Base-by-base conservation (phyloP, 1,140 invertebrate species). In the Diabrotica undecimpunctata region DNA sequence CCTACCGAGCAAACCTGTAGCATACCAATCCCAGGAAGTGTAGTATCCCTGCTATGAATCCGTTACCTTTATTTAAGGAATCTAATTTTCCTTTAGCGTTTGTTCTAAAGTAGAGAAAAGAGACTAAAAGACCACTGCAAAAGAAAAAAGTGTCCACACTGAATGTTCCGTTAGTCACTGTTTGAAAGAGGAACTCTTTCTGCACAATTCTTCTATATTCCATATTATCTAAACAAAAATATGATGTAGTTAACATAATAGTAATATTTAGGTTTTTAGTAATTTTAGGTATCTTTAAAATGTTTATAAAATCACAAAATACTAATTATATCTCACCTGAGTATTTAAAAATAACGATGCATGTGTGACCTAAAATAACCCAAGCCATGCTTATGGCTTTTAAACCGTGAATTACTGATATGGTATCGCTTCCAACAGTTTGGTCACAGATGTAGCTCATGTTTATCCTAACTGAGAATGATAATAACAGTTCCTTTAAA, bases 91-190 rank as follows among this genome's bases (percentile, higher is more conserved):
- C 88, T 75, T 90, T 91, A 11, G 90, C 87, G 71, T 88, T 90
- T 7, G 90, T 91, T 13, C 91, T 83, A 80, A 92, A 93, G 77
- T 92, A 93, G n/a, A 93, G 80, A 75, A 90, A 93, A 8, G 90
- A 88, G 13, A 93, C 90, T 70, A 93, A 82, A 70, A 92, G 83
- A 13, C 91, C 91, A 61, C 90, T 91, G 70, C 91, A 88, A 75
- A 94, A 92, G 83, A 96, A 96, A 80, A 96, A 96, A 0, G 93
- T 93, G 75, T 96, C 94, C 0, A 96, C 94, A 66, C 93, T 93
- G 78, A 94, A 93, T 0, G 91, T 87, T 0, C 91, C 94, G 78
- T 95, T 96, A 10, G 89, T 86, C 38, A 94, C 88, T 0, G 91
- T 89, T 79, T 94, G 91, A 74, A 93, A 93, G 64, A 90, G 82